These are phyloP conservation scores for Acrocephalus kingi DNA, from an alignment of 2,113 vertebrate species.

Conservation along the genomic window DNA sequence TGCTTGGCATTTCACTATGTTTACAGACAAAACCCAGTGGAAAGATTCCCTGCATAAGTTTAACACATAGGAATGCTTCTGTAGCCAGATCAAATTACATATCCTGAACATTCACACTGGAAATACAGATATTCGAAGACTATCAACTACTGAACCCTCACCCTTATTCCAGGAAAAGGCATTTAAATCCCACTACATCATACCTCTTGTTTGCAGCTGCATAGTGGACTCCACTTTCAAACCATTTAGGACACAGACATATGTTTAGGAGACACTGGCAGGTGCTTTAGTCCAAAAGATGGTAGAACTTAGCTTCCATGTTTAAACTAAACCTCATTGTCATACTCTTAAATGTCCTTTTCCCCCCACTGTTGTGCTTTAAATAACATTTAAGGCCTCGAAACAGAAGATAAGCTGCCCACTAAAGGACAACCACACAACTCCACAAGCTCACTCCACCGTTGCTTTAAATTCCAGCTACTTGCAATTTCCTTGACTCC, in stretches of 20 bases:
- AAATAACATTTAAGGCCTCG: neutral
- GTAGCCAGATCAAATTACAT: neutral
- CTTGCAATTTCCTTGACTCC: neutral
- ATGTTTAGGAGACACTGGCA: neutral
- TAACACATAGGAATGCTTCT: neutral
- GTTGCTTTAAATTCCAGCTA: neutral
- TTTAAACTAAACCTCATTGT: neutral
- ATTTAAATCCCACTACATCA: neutral
- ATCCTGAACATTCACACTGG: neutral
- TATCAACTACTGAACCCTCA: neutral
- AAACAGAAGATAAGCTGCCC: neutral
- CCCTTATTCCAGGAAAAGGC: neutral
- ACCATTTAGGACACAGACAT: neutral
- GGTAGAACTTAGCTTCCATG: neutral
- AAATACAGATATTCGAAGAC: neutral
- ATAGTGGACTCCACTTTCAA: neutral
- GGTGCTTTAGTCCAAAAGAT: neutral
- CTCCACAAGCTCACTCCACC: neutral
- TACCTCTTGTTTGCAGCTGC: neutral
- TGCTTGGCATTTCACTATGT: neutral
- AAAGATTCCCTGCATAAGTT: neutral
- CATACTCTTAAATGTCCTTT: neutral
- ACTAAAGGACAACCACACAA: accelerated
- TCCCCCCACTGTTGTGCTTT: accelerated
- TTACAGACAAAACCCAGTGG: neutral